Evolutionary conservation across 2,888 invertebrate species (phyloP), one percentile per base, ranked within the genome.

Genomic region (Adelphocoris suturalis): DNA sequence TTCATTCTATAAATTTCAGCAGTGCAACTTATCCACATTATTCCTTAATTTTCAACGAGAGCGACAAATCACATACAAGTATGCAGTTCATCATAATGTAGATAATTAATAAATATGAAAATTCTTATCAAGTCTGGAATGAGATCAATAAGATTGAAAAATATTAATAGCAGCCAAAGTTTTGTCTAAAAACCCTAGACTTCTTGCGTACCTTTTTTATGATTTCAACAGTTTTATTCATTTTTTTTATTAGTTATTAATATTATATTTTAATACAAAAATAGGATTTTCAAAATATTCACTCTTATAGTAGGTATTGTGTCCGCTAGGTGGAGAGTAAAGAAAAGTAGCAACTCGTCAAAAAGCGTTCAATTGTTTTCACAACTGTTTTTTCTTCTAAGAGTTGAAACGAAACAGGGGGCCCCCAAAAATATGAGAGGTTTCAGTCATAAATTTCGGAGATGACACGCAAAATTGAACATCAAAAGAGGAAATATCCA

Each of bases 251-350:
- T 16, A 61, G 14, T 61, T 27, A 16, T 57, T 5, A n/a, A 61
- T 46, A 12, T 47, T 23, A 19, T 23, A 19, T 52, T 28, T 75
- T 12, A 23, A 86, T 86, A 86, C 48, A 86, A 86, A 86, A 86
- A 86, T 86, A 86, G 86, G 86, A 86, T 75, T 86, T 86, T 86
- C 86, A 85, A 85, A 82, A 82, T 82, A 82, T 82, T 47, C 52
- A 76, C 37, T 78, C 47, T 78, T 47, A 78, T 82, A 52, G 52
- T 37, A 37, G 37, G 37, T 82, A 47, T 82, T 82, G 82, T 46
- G 37, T 78, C 47, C 78, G 78, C 47, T 78, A 37, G n/a, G 78
- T 47, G 78, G 78, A 23, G 23, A 68, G 68, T 68, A 68, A 68
- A 68, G 23, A 9, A 68, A 68, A 68, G 12, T 19, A 13, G 68